Base-by-base conservation (phyloP, 1,140 invertebrate species). In the Drosophila busckii region DNA sequence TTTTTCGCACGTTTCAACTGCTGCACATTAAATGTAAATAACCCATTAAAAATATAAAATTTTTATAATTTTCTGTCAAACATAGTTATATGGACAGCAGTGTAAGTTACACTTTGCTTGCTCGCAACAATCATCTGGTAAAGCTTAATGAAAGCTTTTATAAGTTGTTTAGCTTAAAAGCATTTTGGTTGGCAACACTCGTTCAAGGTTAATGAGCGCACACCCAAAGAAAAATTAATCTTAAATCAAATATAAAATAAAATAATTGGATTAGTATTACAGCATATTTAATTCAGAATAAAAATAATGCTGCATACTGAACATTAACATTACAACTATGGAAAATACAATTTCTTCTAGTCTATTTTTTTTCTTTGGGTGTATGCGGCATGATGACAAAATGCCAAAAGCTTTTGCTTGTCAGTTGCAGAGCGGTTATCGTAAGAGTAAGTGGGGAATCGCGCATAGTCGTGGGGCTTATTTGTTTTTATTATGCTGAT, bases 371-470 rank as follows among this genome's bases (percentile, higher is more conserved):
- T 60, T 5, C 8, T 3, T n/a, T n/a, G 32, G 56, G 25, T 45
- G 56, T 60, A 40, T n/a, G 2, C 2, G 4, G 15, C 44, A 32
- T 35, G 40, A 13, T 59, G 38, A 53, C 38, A 28, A 34, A 28
- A 15, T 54, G 20, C 25, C 19, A 45, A 56, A 32, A 53, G 56
- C 56, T 59, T 28, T 37, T 8, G 46, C 17, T 20, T 12, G 7
- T 8, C 42, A 60, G 49, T 60, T 20, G 25, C 15, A 17, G 54
- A 17, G 23, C 13, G 20, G 25, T 23, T 32, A 19, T 60, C 40
- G 25, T 10, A 7, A 7, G 10, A 20, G 25, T 22, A 31, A 20
- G 56, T 25, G 8, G 6, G n/a, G 6, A 15, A 3, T 9, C 22
- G 19, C 44, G 10, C 28, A 19, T 25, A 0, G n/a, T 22, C 7